Percentiles rank a stretch among this genome's conserved stretches.
phyloP scores from a whole-genome alignment of 2,113 vertebrate genomes.

The Garra rufa region DNA sequence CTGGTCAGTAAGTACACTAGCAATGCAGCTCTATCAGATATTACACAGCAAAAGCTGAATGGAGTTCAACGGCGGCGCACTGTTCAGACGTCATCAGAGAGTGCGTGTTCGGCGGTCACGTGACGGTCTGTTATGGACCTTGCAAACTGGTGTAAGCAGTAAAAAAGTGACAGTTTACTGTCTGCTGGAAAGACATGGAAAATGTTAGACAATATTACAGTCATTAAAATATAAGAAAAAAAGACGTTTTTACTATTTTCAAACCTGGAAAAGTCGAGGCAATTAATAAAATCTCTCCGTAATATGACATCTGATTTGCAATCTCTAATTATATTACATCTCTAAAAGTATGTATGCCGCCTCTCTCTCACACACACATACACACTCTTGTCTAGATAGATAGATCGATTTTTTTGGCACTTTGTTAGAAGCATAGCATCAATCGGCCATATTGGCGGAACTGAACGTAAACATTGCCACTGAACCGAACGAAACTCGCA shows the following conservation, averaged over 20 bases:
- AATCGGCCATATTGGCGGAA: too few relatives aligned
- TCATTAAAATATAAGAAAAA: background rate
- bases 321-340: background rate
- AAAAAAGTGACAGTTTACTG: background rate
- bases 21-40: conserved; percentile 52
- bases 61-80: conserved; percentile 55
- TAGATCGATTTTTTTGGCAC: too few relatives aligned
- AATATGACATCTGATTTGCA: background rate
- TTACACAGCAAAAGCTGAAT: conserved; percentile 82
- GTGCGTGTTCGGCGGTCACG: background rate
- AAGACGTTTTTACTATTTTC: background rate
- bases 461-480: too few relatives aligned
- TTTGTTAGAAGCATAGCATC: too few relatives aligned
- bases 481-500: too few relatives aligned
- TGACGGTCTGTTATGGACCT: background rate
- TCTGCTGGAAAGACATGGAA: background rate
- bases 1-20: background rate
- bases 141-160: background rate
- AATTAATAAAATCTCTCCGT: background rate
- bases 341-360: background rate
- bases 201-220: background rate
- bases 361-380: background rate
- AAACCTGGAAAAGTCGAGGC: background rate
- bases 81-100: conserved; percentile 60
- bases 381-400: too few relatives aligned